Evolutionary conservation across 1,140 invertebrate genomes (phyloP), one percentile per base, ranked within the genome.

Genomic region (Hormaphis cornu): DNA sequence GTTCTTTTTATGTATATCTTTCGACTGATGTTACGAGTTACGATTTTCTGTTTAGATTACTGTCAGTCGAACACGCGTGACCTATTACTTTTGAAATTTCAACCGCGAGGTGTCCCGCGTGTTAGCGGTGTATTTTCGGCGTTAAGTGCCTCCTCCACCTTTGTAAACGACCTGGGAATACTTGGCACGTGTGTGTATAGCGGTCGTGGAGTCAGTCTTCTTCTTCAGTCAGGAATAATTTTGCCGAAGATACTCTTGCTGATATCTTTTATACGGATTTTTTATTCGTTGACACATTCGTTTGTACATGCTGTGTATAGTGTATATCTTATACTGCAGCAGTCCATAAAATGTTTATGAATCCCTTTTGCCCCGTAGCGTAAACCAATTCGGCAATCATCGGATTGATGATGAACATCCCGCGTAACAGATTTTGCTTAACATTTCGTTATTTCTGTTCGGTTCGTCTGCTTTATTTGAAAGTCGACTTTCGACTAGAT

Each of bases 251-350:
- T n/a, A 70, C 50, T 58, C 59, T 56, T 22, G 59, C 46, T 58
- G 42, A 33, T 70, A 33, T 28, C 18, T 42, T 58, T n/a, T 66
- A 66, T 46, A 66, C 9, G n/a, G 14, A 30, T 20, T 22, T 24
- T 66, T 9, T 12, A 35, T n/a, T 54, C 18, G 33, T 18, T 9
- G 8, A 14, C 5, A 35, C 20, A 59, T 30, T 59, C n/a, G n/a
- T n/a, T n/a, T n/a, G 4, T 73, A 73, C 74, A 24, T 69, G 71
- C 10, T 75, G n/a, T 46, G 28, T 33, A 9, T 37, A 33, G 20
- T 37, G 26, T 61, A 71, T 66, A 26, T 70, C 30, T 58, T 52
- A 66, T n/a, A n/a, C n/a, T n/a, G n/a, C n/a, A n/a, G n/a, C 8
- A 73, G 28, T 50, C 42, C 26, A 24, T 63, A 35, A 63, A 48